Evolutionary conservation across 2,888 invertebrate genomes (phyloP), one percentile per base, ranked within the genome.

Genomic region (Seira sanloemensis): DNA sequence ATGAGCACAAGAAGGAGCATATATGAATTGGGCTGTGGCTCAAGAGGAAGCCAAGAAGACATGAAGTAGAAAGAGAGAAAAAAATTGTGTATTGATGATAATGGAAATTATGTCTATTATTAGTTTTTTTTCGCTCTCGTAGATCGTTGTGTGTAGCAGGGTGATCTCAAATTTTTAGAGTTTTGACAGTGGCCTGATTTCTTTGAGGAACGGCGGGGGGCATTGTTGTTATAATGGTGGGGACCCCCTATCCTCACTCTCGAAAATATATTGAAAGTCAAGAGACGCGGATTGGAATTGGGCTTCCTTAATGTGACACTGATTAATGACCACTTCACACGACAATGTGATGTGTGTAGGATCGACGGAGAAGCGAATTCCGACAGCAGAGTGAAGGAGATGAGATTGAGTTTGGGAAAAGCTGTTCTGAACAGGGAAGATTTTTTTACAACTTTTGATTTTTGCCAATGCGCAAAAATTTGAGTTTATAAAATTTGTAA

Each of bases 131-230:
- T 18, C 23, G 12, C 66, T 68, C 74, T 26, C 58, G 68, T 50
- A 19, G 76, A 80, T 7, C 12, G 12, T 37, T 37, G 12, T 37
- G 4, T 4, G 37, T 37, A 37, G 5, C 5, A 37, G 37, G 37
- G 27, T 87, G 86, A 87, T 87, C 85, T 77, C 76, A 86, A 88
- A 88, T 88, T n/a, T n/a, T n/a, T n/a, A n/a, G n/a, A n/a, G n/a
- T n/a, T n/a, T n/a, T 88, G 88, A 88, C 88, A 88, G 88, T 88
- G 78, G 83, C 87, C 86, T 88, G 87, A 87, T 87, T 87, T 88
- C 86, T 74, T 84, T n/a, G n/a, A 73, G 80, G 81, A 85, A 81
- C 79, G 27, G 72, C 86, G 83, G 88, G 88, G 84, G 88, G 88
- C 78, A 83, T 19, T 27, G 69, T 66, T 46, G 69, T 66, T 65